Base-by-base conservation (phyloP, 2,113 vertebrate genomes). In the Gadus chalcogrammus region DNA sequence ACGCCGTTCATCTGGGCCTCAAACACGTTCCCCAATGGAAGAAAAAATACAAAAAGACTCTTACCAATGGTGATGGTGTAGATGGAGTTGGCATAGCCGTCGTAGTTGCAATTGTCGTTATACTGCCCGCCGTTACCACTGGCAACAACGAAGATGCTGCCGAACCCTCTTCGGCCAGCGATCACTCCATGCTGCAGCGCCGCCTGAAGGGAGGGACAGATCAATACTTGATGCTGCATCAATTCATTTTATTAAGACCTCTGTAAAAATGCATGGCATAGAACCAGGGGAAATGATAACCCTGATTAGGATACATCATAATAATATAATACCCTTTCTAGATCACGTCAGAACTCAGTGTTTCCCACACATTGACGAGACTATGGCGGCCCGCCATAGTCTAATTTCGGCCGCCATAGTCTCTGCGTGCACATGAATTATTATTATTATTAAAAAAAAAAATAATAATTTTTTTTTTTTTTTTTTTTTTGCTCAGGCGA, bases 1-100 rank as follows among this genome's bases (percentile, higher is more conserved):
- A 75, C 38, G 66, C 31, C 56, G 7, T 69, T 6, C 53, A 52
- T 38, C 15, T 48, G 35, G 16, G 65, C n/a, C 27, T 35, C 60
- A 55, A 38, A 71, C 63, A 60, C 68, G 62, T 35, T 63, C 61
- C 63, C 48, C 5, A 67, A 22, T 38, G n/a, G 64, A 8, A n/a
- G 28, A 60, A 63, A 48, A 9, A 48, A 48, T 3, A 27, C 17
- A 1, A 38, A 64, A 3, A n/a, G 1, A 0, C 17, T 63, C 68
- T 89, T 91, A 98, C 97, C 97, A 17, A 99, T 94, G 0, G 97
- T 99, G 80, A 99, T 93, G 0, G 97, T 99, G 88, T 99, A 99
- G 91, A 99, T 98, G 76, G 97, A 99, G 91, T 99, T 99, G 80
- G 97, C 97, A 0, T 99, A 99, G 1, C 97, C 97, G 0, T 99